Evolutionary conservation across 2,113 vertebrate genomes (phyloP).

Genomic region (Capreolus pygargus): DNA sequence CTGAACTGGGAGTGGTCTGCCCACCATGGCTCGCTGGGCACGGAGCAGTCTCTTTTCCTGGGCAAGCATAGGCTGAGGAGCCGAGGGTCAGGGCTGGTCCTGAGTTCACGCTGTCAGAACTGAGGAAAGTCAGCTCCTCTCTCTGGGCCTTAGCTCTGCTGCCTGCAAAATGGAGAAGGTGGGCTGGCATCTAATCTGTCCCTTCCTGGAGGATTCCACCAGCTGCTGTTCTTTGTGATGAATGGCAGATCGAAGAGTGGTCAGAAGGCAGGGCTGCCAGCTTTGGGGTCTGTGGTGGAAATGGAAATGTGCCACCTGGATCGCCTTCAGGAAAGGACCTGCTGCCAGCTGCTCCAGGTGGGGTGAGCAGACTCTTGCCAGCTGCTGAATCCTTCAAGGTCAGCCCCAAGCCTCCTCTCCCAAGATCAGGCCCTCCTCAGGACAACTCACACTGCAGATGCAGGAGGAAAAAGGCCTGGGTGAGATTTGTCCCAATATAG

Average conservation of each 20-base stretch:
- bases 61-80: not conserved
- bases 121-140: not conserved
- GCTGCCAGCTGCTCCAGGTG: too few species aligned
- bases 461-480: not conserved
- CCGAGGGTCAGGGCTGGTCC: not conserved
- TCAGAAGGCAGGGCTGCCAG: too few species aligned
- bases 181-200: too few species aligned
- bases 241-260: not conserved
- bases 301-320: not conserved
- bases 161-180: not conserved
- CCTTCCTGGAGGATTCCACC: not conserved
- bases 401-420: not conserved
- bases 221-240: not conserved
- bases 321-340: not conserved
- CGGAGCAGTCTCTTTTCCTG: not conserved
- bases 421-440: not conserved
- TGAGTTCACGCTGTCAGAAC: not conserved
- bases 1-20: not conserved
- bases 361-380: not conserved
- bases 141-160: not conserved
- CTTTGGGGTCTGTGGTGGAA: not conserved
- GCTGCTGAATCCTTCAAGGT: not conserved
- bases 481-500: not conserved
- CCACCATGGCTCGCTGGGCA: rapidly evolving
- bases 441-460: not conserved